phyloP scores from a whole-genome alignment of 2,113 vertebrate species.

The Pica pica region DNA sequence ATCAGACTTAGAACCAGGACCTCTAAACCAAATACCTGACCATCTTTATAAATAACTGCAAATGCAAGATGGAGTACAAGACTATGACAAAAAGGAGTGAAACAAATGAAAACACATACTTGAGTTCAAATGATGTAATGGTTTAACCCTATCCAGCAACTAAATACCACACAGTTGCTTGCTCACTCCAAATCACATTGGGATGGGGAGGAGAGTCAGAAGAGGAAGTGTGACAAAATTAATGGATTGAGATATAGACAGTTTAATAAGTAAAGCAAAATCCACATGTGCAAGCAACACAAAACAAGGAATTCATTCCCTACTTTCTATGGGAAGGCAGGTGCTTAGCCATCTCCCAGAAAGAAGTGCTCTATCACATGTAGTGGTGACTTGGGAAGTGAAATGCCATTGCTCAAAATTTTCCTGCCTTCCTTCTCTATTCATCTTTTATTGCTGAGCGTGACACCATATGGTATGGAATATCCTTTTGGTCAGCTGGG shows the following conservation, averaged over 20 bases:
- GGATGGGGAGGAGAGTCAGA: accelerated
- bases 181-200: not conserved
- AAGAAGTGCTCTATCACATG: not conserved
- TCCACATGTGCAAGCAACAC: not conserved
- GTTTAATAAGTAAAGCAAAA: not conserved
- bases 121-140: not conserved
- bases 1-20: not conserved
- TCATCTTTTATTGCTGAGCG: not conserved
- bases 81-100: not conserved
- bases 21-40: not conserved
- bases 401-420: accelerated
- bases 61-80: not conserved
- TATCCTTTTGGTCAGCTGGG: not conserved
- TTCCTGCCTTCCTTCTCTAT: not conserved
- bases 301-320: not conserved
- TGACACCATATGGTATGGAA: too few species aligned
- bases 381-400: not conserved
- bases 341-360: not conserved
- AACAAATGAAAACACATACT: not conserved
- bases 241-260: not conserved
- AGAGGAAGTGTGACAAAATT: not conserved
- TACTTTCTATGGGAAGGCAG: not conserved
- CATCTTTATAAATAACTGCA: not conserved
- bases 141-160: not conserved
- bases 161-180: accelerated